Conservation (phyloP, 2,113 vertebrate genomes). For the Micronycteris hirsuta region DNA sequence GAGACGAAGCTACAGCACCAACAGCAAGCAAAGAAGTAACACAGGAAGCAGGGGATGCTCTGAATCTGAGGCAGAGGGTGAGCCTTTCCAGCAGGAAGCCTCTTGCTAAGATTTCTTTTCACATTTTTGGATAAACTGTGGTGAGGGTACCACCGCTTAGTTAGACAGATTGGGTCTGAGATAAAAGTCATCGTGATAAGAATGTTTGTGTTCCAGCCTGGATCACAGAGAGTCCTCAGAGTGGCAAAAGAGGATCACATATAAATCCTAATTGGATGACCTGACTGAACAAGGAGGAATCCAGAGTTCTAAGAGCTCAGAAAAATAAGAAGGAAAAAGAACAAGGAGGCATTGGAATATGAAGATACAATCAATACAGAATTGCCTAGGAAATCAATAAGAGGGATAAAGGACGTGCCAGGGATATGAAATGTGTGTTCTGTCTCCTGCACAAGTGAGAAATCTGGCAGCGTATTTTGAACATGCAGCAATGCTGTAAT, state of each 20-base stretch:
- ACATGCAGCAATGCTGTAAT: slow-evolving; percentile 82
- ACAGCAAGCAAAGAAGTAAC: background rate
- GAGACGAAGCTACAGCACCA: background rate
- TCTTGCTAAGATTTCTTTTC: background rate
- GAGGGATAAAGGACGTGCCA: slow-evolving; percentile 61
- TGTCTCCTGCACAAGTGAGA: slow-evolving; percentile 71
- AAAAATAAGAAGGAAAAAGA: slow-evolving; percentile 70
- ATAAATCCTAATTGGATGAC: slow-evolving; percentile 73
- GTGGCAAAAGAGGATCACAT: slow-evolving; percentile 68
- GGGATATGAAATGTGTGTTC: slow-evolving; percentile 64
- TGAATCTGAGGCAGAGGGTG: background rate
- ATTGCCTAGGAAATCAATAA: slow-evolving; percentile 78
- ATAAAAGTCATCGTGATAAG: slow-evolving; percentile 51
- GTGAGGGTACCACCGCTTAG: background rate
- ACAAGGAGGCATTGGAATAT: slow-evolving; percentile 73
- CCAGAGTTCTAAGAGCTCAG: slow-evolving; percentile 71
- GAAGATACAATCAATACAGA: slow-evolving; percentile 75
- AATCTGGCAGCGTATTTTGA: slow-evolving; percentile 72
- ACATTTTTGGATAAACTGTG: background rate
- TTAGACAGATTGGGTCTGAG: background rate
- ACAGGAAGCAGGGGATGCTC: background rate
- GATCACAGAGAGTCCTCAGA: slow-evolving; percentile 71
- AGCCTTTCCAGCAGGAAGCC: background rate
- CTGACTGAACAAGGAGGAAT: slow-evolving; percentile 57
- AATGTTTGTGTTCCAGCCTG: slow-evolving; percentile 49